phyloP scores from a whole-genome alignment of 2,888 invertebrate genomes.

The Eupithecia pulchellata region DNA sequence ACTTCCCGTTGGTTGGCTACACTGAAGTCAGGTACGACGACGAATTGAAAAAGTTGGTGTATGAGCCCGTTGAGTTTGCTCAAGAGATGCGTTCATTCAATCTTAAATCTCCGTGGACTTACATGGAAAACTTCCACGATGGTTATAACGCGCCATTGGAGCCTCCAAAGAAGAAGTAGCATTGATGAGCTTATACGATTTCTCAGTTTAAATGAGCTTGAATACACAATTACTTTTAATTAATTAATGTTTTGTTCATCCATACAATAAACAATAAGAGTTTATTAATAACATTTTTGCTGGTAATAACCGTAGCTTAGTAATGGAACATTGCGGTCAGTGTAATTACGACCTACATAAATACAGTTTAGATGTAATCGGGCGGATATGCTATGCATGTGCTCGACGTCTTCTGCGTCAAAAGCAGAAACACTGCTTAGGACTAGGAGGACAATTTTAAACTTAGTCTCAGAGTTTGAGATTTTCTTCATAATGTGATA shows the following conservation, averaged over 20 bases:
- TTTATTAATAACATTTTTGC: neutral
- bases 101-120: slow-evolving; percentile 75
- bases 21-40: slow-evolving; percentile 78
- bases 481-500: neutral
- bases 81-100: slow-evolving; percentile 67
- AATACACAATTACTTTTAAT: neutral
- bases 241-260: neutral
- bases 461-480: too few species aligned
- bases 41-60: slow-evolving; percentile 75
- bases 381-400: slow-evolving; percentile 2
- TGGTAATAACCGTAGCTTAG: neutral
- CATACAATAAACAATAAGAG: neutral
- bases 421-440: neutral
- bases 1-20: slow-evolving; percentile 76
- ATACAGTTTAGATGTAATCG: neutral
- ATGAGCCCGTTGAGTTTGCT: slow-evolving; percentile 74
- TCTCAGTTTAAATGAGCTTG: neutral
- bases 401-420: neutral
- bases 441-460: neutral
- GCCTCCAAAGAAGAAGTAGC: slow-evolving; percentile 38
- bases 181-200: neutral
- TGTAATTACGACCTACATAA: too few species aligned
- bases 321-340: too few species aligned
- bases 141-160: slow-evolving; percentile 60
- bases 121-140: slow-evolving; percentile 69